phyloP scores from a whole-genome alignment of 2,888 invertebrate genomes.

The Aporophyla lueneburgensis region DNA sequence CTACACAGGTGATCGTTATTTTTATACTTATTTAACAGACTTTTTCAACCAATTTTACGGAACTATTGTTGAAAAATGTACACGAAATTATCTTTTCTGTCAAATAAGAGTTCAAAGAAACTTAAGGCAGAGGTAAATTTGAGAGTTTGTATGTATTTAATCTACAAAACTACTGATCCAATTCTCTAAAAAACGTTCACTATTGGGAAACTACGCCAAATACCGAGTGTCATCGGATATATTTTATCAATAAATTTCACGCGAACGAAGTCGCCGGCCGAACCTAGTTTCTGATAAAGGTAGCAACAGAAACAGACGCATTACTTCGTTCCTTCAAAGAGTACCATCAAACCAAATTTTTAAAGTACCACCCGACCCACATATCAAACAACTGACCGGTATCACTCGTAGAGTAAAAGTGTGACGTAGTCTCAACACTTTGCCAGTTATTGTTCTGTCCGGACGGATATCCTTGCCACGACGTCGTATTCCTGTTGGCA shows the following conservation, averaged over 20 bases:
- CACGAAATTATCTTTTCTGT: not conserved
- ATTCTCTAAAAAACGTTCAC: no score
- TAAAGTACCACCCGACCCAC: constrained; percentile 37
- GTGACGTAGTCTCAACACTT: constrained; percentile 80
- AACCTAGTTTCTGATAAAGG: not conserved
- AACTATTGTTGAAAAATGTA: not conserved
- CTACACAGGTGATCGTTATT: no score
- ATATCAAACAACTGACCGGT: constrained; percentile 81
- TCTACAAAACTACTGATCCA: not conserved
- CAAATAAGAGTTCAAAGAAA: not conserved
- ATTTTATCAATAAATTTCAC: not conserved
- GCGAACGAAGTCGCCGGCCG: no score
- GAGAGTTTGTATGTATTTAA: not conserved
- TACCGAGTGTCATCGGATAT: not conserved
- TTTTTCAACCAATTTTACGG: not conserved
- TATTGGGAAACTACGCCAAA: not conserved
- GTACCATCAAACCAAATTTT: constrained; percentile 19
- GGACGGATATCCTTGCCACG: constrained; percentile 62
- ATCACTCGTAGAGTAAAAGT: constrained; percentile 86
- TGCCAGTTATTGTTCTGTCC: constrained; percentile 82
- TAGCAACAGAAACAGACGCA: not conserved
- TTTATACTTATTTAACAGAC: not conserved
- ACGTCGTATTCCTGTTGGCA: constrained; percentile 67
- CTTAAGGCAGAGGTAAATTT: not conserved
- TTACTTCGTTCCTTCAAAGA: not conserved